Conservation (phyloP, 2,888 invertebrate species). For the Agrenia bidenticulata region DNA sequence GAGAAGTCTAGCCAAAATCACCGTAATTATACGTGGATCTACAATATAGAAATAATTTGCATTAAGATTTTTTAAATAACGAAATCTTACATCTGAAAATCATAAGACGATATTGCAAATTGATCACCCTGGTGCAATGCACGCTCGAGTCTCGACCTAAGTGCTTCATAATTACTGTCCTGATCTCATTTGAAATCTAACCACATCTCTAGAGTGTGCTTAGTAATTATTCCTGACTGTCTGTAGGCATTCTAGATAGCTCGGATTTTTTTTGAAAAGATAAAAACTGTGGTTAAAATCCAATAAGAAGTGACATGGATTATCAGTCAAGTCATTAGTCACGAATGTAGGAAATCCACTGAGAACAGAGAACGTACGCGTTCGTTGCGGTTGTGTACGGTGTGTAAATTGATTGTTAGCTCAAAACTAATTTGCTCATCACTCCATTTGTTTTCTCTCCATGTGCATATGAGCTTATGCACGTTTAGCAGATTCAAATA, state of each 20-base stretch:
- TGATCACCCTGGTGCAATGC: no score
- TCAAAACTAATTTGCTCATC: constrained; percentile 13
- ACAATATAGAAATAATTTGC: no score
- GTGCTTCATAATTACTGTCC: background rate
- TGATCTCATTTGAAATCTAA: constrained; percentile 8
- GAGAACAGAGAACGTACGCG: background rate
- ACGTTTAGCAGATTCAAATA: background rate
- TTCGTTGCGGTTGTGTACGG: background rate
- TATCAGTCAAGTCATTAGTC: constrained; percentile 23
- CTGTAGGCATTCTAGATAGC: no score
- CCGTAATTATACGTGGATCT: no score
- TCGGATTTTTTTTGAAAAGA: background rate
- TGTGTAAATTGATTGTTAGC: constrained; percentile 8
- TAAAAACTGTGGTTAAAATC: constrained; percentile 12
- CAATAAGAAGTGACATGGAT: constrained; percentile 24
- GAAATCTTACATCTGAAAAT: no score
- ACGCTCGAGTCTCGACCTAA: background rate
- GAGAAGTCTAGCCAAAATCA: no score
- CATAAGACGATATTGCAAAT: no score
- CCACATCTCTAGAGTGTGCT: background rate
- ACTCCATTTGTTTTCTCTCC: background rate
- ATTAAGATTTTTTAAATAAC: no score
- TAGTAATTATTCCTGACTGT: background rate
- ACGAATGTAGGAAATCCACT: constrained; percentile 8
- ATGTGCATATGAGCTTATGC: background rate